Evolutionary conservation across 1,140 invertebrate genomes (phyloP).

Genomic region (Aphis craccivora): DNA sequence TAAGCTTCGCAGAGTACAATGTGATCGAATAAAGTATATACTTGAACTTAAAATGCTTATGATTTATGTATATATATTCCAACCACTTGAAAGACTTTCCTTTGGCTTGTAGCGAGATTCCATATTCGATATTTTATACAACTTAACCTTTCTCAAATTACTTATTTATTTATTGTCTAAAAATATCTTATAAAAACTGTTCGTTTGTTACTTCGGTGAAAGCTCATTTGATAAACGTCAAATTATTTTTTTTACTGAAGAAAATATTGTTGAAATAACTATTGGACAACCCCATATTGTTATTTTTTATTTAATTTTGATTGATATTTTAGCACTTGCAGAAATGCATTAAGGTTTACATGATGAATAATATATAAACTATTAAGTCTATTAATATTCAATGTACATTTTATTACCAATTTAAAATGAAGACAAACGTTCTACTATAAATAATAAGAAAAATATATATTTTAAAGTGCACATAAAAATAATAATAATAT

Average conservation of each 20-base stretch:
- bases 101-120: background rate
- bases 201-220: background rate
- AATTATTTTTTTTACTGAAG: background rate
- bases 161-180: background rate
- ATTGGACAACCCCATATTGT: no score
- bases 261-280: background rate
- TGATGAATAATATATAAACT: background rate
- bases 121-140: background rate
- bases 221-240: background rate
- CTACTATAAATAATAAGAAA: slow-evolving; percentile 3
- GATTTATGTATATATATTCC: background rate
- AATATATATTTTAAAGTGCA: background rate
- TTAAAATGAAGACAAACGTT: slow-evolving; percentile 6
- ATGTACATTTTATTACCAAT: slow-evolving; percentile 18
- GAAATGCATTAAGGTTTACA: background rate
- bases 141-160: background rate
- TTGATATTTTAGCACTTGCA: background rate
- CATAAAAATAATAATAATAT: background rate
- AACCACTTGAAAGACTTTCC: background rate
- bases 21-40: background rate
- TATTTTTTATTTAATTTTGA: background rate
- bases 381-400: background rate
- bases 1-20: background rate
- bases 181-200: background rate
- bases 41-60: background rate